Evolutionary conservation across 2,113 vertebrate species (phyloP).

Genomic region (Dolichotis patagonum): DNA sequence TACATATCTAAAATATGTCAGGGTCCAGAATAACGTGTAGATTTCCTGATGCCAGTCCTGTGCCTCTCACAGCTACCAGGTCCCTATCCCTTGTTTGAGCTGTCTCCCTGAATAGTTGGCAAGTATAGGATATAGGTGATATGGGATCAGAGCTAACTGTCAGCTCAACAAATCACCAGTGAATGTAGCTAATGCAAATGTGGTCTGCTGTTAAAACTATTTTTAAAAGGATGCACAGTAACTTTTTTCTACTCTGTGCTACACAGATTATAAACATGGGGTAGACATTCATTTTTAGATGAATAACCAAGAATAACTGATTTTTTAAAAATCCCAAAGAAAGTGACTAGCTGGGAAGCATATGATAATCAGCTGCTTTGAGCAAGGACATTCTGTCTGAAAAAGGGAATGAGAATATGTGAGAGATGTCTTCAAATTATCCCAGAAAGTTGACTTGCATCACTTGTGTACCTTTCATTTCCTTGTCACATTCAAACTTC

Average conservation of each 20-base stretch:
- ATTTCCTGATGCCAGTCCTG: background rate
- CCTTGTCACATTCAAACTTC: background rate
- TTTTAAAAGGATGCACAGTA: background rate
- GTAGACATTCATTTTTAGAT: background rate
- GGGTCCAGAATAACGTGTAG: background rate
- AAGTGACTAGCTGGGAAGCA: background rate
- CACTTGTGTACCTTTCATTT: background rate
- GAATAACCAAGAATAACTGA: background rate
- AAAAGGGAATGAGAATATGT: background rate
- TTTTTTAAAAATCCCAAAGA: slow-evolving; percentile 15
- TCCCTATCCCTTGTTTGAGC: background rate
- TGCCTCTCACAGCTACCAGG: background rate
- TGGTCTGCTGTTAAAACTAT: background rate
- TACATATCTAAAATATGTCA: slow-evolving; percentile 41
- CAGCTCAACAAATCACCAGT: background rate
- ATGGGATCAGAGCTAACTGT: background rate
- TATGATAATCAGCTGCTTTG: background rate
- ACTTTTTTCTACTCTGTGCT: background rate
- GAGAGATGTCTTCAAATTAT: background rate
- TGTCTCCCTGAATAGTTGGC: background rate
- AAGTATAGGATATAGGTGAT: background rate
- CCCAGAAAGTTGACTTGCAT: background rate
- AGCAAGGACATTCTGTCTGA: background rate
- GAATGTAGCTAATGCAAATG: background rate
- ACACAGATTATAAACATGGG: background rate